phyloP scores from a whole-genome alignment of 2,888 invertebrate species.

The Hydroisotoma schaefferi region DNA sequence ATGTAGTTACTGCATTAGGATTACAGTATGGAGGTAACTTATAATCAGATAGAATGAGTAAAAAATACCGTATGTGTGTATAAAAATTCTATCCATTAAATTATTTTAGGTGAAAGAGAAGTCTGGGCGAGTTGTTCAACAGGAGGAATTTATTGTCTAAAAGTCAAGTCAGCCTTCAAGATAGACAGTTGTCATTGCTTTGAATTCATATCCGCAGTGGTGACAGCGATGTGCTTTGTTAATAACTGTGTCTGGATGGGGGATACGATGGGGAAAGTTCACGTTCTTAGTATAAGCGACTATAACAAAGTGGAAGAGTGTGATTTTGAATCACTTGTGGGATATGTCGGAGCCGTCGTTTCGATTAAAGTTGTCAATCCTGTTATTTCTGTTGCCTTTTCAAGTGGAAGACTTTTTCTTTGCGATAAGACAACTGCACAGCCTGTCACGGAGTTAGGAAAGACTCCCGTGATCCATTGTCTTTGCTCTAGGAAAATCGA shows the following conservation, averaged over 20 bases:
- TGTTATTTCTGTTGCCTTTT: constrained; percentile 42
- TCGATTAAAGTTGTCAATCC: constrained; percentile 38
- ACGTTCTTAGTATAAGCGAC: constrained; percentile 55
- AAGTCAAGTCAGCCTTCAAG: constrained; percentile 22
- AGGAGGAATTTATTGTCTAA: constrained; percentile 46
- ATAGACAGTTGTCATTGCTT: constrained; percentile 45
- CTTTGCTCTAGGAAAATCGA: constrained; percentile 32
- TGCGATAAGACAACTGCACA: constrained; percentile 37
- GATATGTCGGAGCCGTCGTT: constrained; percentile 46
- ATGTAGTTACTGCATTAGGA: constrained; percentile 63
- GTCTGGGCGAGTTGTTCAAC: constrained; percentile 48
- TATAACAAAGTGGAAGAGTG: constrained; percentile 39
- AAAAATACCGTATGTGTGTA: not conserved
- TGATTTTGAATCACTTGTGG: constrained; percentile 45
- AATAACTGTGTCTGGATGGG: constrained; percentile 82
- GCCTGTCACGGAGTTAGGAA: constrained; percentile 45
- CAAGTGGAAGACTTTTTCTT: constrained; percentile 44
- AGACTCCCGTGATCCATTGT: constrained; percentile 45
- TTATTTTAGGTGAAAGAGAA: constrained; percentile 47
- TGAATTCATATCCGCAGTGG: constrained; percentile 47
- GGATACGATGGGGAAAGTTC: constrained; percentile 78
- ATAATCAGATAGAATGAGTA: not conserved
- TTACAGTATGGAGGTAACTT: constrained; percentile 53
- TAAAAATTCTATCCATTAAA: not conserved
- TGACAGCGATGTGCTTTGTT: constrained; percentile 67